Conservation (phyloP, 35 echinoderm and acorn worm species). For the Diadema setosum region DNA sequence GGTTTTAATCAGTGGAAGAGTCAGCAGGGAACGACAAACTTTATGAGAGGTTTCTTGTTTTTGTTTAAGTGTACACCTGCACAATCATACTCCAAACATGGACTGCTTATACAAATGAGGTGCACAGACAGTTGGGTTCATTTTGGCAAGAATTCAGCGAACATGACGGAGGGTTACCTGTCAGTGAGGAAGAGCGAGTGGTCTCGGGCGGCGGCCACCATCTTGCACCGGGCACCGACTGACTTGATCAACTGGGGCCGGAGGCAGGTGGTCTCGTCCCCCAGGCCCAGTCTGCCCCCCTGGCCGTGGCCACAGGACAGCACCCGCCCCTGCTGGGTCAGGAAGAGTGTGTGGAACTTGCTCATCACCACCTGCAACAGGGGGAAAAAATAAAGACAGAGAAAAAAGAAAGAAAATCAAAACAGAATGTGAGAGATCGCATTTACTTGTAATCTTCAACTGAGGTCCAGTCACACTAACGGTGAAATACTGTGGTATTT, state of each 20-base stretch:
- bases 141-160: too few relatives aligned
- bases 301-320: constrained; percentile 93
- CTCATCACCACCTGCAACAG: constrained; percentile 69
- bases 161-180: constrained; percentile 78
- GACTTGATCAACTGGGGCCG: constrained; percentile 57
- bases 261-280: constrained; percentile 68
- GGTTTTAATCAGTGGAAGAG: too few relatives aligned
- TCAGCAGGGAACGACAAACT: too few relatives aligned
- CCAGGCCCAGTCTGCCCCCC: constrained; percentile 82
- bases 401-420: neutral
- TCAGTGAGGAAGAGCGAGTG: constrained; percentile 86
- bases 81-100: too few relatives aligned
- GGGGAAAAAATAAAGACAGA: neutral
- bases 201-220: constrained; percentile 83
- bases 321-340: constrained; percentile 63
- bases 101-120: too few relatives aligned
- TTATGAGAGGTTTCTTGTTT: too few relatives aligned
- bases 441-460: too few relatives aligned
- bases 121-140: too few relatives aligned
- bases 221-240: constrained; percentile 33
- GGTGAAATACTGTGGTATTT: too few relatives aligned
- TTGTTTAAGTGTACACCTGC: too few relatives aligned
- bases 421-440: too few relatives aligned
- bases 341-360: constrained; percentile 88
- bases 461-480: too few relatives aligned